Base-by-base conservation (phyloP, 2,797 vertebrate species). In the Allobates femoralis region DNA sequence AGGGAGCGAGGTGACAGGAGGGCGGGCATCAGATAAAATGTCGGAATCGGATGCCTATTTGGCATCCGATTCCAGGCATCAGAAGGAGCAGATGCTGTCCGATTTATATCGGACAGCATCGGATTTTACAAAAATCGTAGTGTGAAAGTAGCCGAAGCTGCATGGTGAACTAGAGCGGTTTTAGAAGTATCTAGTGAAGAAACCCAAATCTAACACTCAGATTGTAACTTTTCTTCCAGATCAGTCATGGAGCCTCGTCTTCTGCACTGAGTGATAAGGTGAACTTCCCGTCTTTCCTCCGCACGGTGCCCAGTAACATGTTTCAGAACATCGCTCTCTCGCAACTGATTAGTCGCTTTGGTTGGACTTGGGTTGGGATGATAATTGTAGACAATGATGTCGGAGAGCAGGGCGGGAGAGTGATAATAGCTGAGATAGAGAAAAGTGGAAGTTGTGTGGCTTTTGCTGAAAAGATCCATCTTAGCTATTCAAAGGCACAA, bases 361-460 rank as follows among this genome's bases (percentile, higher is more conserved):
- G 79, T 21, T 86, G 85, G 85, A 86, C 79, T 18, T 86, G 79
- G 58, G 85, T 86, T 5, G 85, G 85, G 23, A 86, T 86, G 85
- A 11, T 86, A 58, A 62, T 86, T 34, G 85, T 82, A 32, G 85
- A 86, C 28, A 86, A 86, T 30, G 85, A 86, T 67, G 85, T 82
- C 2, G 85, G 85, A 26, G 79, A 86, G 56, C 85, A 77, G 50
- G 85, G 85, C 51, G 85, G 85, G 3, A 46, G 60, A 26, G 32
- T 58, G 30, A 86, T 86, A 30, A 62, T 28, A 14, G 79, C 79
- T 5, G 85, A 79, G 23, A 66, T 86, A 76, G 79, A 86, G 19
- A 76, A 67, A 74, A 37, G 71, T 76, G 85, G 85, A 34, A 82
- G 79, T 0, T 86, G 85, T 55, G 58, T 86, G 16, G 85, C 79